These are phyloP conservation scores for Rhinolophus ferrumequinum DNA, from an alignment of 2,113 vertebrate genomes.

Conservation along the genomic window DNA sequence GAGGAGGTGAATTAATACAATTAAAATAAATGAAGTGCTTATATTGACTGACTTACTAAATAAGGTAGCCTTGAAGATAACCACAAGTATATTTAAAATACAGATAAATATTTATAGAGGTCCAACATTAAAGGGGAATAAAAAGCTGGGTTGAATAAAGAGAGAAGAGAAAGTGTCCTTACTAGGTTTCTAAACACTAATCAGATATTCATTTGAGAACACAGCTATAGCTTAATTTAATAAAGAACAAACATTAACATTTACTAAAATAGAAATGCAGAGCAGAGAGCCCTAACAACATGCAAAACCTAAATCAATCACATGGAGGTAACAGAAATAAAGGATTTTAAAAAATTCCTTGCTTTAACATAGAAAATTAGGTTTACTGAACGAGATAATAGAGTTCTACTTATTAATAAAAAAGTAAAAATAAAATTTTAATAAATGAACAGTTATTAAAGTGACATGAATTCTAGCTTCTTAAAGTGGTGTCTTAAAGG, in stretches of 20 bases:
- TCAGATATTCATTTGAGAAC: conserved; percentile 24
- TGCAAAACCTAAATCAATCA: background rate
- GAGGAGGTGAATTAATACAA: conserved; percentile 61
- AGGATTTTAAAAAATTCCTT: background rate
- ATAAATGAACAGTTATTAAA: background rate
- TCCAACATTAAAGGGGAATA: background rate
- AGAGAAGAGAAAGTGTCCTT: background rate
- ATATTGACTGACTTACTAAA: conserved; percentile 52
- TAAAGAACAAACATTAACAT: conserved; percentile 17
- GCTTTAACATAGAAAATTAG: background rate
- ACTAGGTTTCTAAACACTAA: background rate
- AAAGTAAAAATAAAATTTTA: background rate
- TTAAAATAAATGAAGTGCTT: conserved; percentile 61
- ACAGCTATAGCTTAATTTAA: conserved; percentile 23
- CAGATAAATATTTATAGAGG: conserved; percentile 51
- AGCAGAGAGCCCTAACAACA: background rate
- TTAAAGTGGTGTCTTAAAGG: background rate
- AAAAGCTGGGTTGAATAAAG: background rate
- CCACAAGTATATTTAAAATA: conserved; percentile 47
- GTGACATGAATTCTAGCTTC: background rate
- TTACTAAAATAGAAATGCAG: conserved; percentile 32
- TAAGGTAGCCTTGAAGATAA: conserved; percentile 28
- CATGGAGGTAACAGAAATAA: background rate
- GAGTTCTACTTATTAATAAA: background rate
- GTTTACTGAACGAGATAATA: background rate